A percentile compares a stretch with the other conserved stretches of the same genome.
Conservation (phyloP, 64 coral and sea anemone species). For the Porites lutea region DNA sequence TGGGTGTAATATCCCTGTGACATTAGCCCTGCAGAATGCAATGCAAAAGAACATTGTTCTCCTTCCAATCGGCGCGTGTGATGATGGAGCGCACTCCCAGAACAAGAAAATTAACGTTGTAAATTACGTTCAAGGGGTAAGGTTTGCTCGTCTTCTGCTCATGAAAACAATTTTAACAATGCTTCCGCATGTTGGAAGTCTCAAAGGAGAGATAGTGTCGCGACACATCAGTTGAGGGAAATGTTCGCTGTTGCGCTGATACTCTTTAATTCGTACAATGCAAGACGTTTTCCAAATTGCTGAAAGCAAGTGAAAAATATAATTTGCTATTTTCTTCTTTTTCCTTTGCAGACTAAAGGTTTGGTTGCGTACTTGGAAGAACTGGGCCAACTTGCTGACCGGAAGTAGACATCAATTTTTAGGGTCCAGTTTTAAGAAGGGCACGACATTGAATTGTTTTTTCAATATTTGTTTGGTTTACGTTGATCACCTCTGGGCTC, state of each 20-base stretch:
- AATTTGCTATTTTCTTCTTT: background rate
- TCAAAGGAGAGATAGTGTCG: background rate
- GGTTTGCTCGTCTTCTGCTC: background rate
- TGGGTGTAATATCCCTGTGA: conserved; percentile 88
- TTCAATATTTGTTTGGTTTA: no score
- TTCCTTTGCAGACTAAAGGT: conserved; percentile 4
- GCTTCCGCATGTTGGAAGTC: no score
- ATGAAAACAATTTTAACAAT: no score
- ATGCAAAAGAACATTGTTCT: conserved; percentile 60
- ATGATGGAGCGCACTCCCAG: conserved; percentile 89
- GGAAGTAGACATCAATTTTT: background rate
- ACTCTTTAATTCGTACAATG: no score
- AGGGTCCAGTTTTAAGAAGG: no score
- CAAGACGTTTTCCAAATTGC: no score
- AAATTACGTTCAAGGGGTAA: conserved; percentile 80
- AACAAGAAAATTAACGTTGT: conserved; percentile 77
- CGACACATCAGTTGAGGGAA: no score
- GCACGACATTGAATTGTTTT: no score
- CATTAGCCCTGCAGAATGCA: conserved; percentile 64
- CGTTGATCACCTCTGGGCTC: no score
- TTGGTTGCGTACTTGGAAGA: conserved; percentile 15
- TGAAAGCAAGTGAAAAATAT: background rate
- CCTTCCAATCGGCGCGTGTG: conserved; percentile 70
- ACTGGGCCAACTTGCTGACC: background rate
- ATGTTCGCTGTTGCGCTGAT: no score